Conservation (phyloP, 2,113 vertebrate species). For the Trichomycterus rosablanca region DNA sequence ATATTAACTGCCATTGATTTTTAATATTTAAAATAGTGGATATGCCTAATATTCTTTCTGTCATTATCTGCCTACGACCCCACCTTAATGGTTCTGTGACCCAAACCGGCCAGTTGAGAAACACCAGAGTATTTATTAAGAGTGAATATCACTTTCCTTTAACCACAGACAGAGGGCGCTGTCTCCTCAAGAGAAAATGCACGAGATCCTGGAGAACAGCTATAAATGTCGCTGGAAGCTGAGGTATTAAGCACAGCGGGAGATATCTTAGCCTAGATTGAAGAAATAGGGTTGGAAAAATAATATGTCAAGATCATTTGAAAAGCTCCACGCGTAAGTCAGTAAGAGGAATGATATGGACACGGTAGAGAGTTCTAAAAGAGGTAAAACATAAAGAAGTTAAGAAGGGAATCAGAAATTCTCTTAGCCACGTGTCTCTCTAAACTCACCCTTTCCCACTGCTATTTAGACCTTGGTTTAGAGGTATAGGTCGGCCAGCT, state of each 20-base stretch:
- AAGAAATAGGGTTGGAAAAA: slow-evolving; percentile 1
- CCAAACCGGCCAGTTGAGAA: no score
- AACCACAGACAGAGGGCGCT: slow-evolving; percentile 49
- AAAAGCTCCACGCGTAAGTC: neutral
- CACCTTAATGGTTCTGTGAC: no score
- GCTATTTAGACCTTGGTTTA: slow-evolving; percentile 10
- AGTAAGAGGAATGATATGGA: neutral
- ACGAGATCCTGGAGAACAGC: slow-evolving; percentile 14
- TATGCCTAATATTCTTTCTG: no score
- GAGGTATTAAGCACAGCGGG: no score
- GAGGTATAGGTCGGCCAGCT: slow-evolving; percentile 34
- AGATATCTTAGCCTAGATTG: slow-evolving; percentile 10
- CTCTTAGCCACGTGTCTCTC: neutral
- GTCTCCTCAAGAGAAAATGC: slow-evolving; percentile 29
- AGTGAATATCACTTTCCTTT: no score
- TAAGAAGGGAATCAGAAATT: neutral
- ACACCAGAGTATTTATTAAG: no score
- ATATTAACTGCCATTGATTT: no score
- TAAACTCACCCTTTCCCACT: neutral
- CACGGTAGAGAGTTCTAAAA: neutral
- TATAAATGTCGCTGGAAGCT: slow-evolving; percentile 24
- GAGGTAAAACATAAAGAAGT: neutral
- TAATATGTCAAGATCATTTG: slow-evolving; percentile 3
- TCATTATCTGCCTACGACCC: no score
- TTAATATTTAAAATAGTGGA: no score